Percentiles rank a stretch among this genome's conserved stretches.
Conservation (phyloP, 2,113 vertebrate species). For the Seriola quinqueradiata region DNA sequence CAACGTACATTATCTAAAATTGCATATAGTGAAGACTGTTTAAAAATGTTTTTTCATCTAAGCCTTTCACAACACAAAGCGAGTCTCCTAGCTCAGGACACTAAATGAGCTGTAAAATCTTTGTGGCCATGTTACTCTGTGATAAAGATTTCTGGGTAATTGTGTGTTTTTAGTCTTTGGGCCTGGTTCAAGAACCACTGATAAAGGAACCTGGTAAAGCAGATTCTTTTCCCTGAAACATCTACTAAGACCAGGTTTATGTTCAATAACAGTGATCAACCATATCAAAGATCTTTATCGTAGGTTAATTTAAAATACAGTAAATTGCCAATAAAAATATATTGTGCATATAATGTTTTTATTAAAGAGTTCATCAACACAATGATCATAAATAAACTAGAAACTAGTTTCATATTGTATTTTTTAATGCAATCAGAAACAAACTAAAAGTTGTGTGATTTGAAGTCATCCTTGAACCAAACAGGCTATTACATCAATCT, state of each 20-base stretch:
- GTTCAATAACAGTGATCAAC: neutral
- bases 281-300: neutral
- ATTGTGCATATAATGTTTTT: slow-evolving; percentile 22
- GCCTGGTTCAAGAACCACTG: neutral
- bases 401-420: slow-evolving; percentile 19
- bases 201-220: neutral
- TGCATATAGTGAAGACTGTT: too few species aligned
- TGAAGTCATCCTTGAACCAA: slow-evolving; percentile 15
- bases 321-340: neutral
- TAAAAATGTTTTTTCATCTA: too few species aligned
- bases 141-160: too few species aligned
- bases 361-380: slow-evolving; percentile 20
- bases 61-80: too few species aligned
- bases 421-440: slow-evolving; percentile 68
- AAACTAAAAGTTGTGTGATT: slow-evolving; percentile 33
- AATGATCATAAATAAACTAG: neutral
- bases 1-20: too few species aligned
- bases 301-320: neutral
- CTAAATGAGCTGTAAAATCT: neutral
- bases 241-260: neutral
- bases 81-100: too few species aligned
- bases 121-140: neutral
- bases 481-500: neutral
- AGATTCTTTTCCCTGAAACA: neutral
- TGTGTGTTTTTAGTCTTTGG: neutral